phyloP scores from a whole-genome alignment of 2,113 vertebrate genomes.

The Sprattus sprattus region DNA sequence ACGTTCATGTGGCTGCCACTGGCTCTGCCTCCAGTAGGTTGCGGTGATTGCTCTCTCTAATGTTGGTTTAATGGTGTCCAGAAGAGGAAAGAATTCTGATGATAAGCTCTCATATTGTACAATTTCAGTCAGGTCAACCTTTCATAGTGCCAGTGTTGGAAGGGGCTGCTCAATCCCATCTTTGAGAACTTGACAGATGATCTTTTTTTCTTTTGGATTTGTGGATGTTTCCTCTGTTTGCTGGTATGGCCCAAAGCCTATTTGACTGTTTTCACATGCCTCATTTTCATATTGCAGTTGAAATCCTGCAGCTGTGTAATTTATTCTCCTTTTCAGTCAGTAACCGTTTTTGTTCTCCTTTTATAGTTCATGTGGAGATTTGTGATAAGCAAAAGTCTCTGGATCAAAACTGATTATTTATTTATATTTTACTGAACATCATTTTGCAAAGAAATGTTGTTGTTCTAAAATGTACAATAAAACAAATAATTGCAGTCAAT shows the following conservation, averaged over 20 bases:
- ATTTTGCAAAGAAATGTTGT: neutral
- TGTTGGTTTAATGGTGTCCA: too few relatives aligned
- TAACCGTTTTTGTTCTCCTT: neutral
- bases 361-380: neutral
- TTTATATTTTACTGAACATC: neutral
- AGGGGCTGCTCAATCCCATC: neutral
- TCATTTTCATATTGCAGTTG: neutral
- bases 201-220: neutral
- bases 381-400: neutral
- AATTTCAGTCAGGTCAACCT: neutral
- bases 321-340: neutral
- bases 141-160: neutral
- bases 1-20: neutral
- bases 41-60: too few relatives aligned
- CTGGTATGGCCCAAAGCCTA: neutral
- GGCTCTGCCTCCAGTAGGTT: too few relatives aligned
- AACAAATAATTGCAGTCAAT: neutral
- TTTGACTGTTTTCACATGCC: slow-evolving; percentile 2
- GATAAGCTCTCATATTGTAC: neutral
- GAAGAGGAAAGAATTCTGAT: too few relatives aligned
- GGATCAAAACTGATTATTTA: neutral
- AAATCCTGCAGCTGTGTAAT: neutral
- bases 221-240: neutral
- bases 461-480: neutral
- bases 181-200: neutral